These are phyloP conservation scores for Drosophila sproati DNA, from an alignment of 1,140 invertebrate species.

Conservation along the genomic window DNA sequence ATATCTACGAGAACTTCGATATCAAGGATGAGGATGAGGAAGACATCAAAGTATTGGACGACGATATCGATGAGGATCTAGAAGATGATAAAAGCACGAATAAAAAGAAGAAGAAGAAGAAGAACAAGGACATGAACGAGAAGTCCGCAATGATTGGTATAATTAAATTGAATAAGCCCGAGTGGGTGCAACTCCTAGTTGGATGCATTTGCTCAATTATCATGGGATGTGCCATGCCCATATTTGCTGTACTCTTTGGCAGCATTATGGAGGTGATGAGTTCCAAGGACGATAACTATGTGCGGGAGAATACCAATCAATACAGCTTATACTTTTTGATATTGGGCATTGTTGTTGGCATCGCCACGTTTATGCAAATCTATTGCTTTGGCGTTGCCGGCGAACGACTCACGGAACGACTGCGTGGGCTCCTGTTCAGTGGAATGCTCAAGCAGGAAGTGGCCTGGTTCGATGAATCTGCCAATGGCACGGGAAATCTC, in stretches of 20 bases:
- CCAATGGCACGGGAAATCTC: slow-evolving; percentile 89
- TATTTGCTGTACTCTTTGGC: slow-evolving; percentile 92
- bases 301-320: slow-evolving; percentile 86
- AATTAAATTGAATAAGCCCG: slow-evolving; percentile 89
- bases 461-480: slow-evolving; percentile 90
- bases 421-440: slow-evolving; percentile 88
- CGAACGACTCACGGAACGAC: slow-evolving; percentile 89
- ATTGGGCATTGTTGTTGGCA: slow-evolving; percentile 87
- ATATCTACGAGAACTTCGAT: slow-evolving; percentile 66
- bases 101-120: slow-evolving; percentile 49
- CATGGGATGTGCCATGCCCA: slow-evolving; percentile 90
- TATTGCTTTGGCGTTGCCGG: slow-evolving; percentile 88
- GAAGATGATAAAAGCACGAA: not conserved
- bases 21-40: slow-evolving; percentile 79
- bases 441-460: slow-evolving; percentile 90
- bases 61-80: slow-evolving; percentile 34
- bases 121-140: slow-evolving; percentile 53
- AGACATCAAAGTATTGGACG: slow-evolving; percentile 59
- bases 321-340: slow-evolving; percentile 88
- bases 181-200: slow-evolving; percentile 89
- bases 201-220: slow-evolving; percentile 89
- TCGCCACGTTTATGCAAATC: slow-evolving; percentile 87
- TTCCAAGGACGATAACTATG: slow-evolving; percentile 84
- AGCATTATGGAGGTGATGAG: slow-evolving; percentile 89
- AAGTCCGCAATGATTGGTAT: slow-evolving; percentile 85